Evolutionary conservation across 2,888 invertebrate species (phyloP).

Genomic region (Augiades crinisus): DNA sequence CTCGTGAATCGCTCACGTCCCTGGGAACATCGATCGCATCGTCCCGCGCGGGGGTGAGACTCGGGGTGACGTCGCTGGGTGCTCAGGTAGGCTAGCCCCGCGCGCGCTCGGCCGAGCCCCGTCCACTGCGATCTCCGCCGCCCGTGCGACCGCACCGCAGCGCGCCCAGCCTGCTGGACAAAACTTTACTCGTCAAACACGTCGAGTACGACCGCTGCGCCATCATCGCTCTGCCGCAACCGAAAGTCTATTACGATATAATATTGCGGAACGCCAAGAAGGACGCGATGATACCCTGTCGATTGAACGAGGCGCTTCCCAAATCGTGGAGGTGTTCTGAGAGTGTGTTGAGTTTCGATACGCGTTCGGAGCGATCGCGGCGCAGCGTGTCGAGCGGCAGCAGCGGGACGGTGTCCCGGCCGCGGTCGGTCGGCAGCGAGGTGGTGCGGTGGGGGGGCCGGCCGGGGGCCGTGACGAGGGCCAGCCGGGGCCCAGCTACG

Average conservation of each 20-base stretch:
- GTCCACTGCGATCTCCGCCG: constrained; percentile 47
- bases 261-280: constrained; percentile 50
- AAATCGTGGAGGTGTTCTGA: constrained; percentile 76
- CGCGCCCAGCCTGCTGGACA: constrained; percentile 66
- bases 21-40: constrained; percentile 84
- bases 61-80: constrained; percentile 86
- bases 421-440: constrained; percentile 51
- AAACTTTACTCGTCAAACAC: constrained; percentile 68
- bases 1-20: constrained; percentile 91
- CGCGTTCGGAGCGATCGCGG: constrained; percentile 51
- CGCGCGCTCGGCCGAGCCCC: constrained; percentile 74
- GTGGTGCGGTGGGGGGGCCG: constrained; percentile 70
- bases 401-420: constrained; percentile 40
- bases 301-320: constrained; percentile 60
- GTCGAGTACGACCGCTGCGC: constrained; percentile 71
- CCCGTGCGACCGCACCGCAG: constrained; percentile 57
- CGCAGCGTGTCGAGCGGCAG: constrained; percentile 49
- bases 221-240: constrained; percentile 69
- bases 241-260: constrained; percentile 68
- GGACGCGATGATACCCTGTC: constrained; percentile 57
- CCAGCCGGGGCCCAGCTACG: constrained; percentile 76
- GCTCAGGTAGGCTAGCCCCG: constrained; percentile 84
- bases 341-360: constrained; percentile 61
- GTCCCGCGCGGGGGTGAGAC: constrained; percentile 85
- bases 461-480: constrained; percentile 77